Base-by-base conservation (phyloP, 2,888 invertebrate species). In the Dilophus febrilis region DNA sequence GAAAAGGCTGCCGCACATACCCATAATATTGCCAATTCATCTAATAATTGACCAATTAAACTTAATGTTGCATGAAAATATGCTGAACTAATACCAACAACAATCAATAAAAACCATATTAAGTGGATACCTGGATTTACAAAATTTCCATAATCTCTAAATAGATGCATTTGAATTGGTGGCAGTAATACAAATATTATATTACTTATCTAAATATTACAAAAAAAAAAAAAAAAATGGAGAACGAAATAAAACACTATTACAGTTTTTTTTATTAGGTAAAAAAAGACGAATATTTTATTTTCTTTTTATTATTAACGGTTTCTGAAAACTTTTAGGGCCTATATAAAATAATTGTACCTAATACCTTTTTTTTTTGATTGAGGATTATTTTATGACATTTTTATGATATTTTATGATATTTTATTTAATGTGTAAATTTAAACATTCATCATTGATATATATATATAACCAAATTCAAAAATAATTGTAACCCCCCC, bases 21-120 rank as follows among this genome's bases (percentile, higher is more conserved):
- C 86, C 85, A 86, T 35, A 86, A 55, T 53, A 86, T 86, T 34
- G 83, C 75, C 47, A 85, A 60, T 56, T 86, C 85, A 61, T 86
- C 85, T 42, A 86, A 59, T 27, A 86, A 59, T 61, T 86, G 85
- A 19, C 84, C 82, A 47, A 83, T 73, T 50, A 85, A 66, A 51
- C 83, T 83, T 27, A 86, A 64, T 3, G 85, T 86, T 6, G 85
- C 84, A 62, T 86, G 86, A 55, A 86, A 86, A 57, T 86, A 86
- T 45, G 82, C 83, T 27, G 84, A 84, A 50, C 80, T 77, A 2
- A 82, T 54, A 6, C 85, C 85, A 38, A 86, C 80, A 30, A 83
- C 66, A 65, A 84, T 78, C 41, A 85, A 59, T 38, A 85, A 59
- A n/a, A 75, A 65, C 84, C 85, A 86, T 31, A 86, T 67, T n/a